Percentiles rank a stretch among this genome's conserved stretches.
Conservation (phyloP, 2,888 invertebrate genomes). For the Tridacna crocea region DNA sequence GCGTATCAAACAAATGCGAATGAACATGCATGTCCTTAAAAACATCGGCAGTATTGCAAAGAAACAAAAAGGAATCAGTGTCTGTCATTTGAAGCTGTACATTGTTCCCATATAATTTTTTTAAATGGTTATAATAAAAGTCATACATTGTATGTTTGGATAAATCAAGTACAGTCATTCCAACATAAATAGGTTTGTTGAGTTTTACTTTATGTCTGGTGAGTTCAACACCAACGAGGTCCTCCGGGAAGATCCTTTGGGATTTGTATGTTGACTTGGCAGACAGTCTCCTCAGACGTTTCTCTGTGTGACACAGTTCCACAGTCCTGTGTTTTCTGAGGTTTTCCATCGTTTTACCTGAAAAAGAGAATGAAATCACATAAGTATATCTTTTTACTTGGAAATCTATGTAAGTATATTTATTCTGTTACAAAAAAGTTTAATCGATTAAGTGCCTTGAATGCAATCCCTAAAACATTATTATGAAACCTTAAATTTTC, state of each 20-base stretch:
- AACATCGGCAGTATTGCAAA: constrained; percentile 36
- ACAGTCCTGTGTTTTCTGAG: too few relatives aligned
- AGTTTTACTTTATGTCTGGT: constrained; percentile 24
- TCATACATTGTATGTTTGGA: constrained; percentile 83
- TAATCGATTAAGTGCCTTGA: too few relatives aligned
- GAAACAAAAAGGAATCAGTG: constrained; percentile 39
- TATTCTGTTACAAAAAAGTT: neutral
- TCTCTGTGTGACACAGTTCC: constrained; percentile 34
- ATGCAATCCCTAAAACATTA: too few relatives aligned
- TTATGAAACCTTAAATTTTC: too few relatives aligned
- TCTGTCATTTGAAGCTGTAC: constrained; percentile 43
- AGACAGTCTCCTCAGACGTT: constrained; percentile 25
- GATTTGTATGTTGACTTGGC: constrained; percentile 39
- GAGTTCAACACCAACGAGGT: constrained; percentile 38
- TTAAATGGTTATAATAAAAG: constrained; percentile 79
- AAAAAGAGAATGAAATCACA: too few relatives aligned
- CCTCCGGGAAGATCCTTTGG: constrained; percentile 31
- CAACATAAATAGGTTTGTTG: constrained; percentile 33
- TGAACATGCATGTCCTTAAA: constrained; percentile 39
- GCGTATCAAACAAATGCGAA: constrained; percentile 57
- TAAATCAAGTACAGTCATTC: constrained; percentile 80
- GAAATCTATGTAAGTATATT: constrained; percentile 12
- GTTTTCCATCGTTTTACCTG: too few relatives aligned
- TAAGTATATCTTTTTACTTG: too few relatives aligned
- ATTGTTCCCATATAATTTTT: constrained; percentile 64